A percentile compares a stretch with the other conserved stretches of the same genome.
phyloP scores from a whole-genome alignment of 2,113 vertebrate species.

The Aphelocoma coerulescens region DNA sequence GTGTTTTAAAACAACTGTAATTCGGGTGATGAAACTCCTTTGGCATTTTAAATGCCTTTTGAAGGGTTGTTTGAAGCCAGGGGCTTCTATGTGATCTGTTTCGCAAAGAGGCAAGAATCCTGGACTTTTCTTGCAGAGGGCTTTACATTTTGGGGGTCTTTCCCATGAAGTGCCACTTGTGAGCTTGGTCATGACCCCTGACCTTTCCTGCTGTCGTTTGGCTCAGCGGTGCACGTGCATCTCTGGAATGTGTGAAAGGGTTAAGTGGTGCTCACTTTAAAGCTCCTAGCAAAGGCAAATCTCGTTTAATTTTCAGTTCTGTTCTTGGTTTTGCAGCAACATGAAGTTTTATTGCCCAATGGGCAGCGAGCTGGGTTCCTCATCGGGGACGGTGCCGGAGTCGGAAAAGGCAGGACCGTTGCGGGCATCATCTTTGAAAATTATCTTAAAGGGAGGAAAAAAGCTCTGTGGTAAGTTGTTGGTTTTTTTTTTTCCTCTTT shows the following conservation, averaged over 20 bases:
- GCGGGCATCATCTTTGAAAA: constrained; percentile 96
- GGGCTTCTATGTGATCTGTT: background rate
- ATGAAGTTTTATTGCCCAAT: constrained; percentile 91
- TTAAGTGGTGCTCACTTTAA: background rate
- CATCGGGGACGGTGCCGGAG: constrained; percentile 92
- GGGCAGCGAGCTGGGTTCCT: constrained; percentile 94
- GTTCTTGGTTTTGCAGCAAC: constrained; percentile 79
- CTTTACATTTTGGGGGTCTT: background rate
- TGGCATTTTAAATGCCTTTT: background rate
- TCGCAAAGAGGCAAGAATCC: background rate
- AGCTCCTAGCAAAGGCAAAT: background rate
- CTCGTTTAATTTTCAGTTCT: background rate
- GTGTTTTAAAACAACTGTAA: background rate
- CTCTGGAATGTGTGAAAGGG: fast-evolving
- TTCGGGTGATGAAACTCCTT: background rate
- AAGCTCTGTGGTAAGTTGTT: constrained; percentile 87
- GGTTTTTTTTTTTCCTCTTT: background rate
- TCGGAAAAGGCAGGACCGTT: constrained; percentile 94
- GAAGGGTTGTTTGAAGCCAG: background rate
- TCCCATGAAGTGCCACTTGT: background rate
- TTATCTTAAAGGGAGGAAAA: constrained; percentile 88
- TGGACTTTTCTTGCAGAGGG: background rate
- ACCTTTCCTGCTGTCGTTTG: fast-evolving
- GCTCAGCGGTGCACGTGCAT: background rate
- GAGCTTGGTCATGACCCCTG: background rate